These are phyloP conservation scores for Bactericera cockerelli DNA, from an alignment of 1,140 invertebrate genomes.

Conservation along the genomic window DNA sequence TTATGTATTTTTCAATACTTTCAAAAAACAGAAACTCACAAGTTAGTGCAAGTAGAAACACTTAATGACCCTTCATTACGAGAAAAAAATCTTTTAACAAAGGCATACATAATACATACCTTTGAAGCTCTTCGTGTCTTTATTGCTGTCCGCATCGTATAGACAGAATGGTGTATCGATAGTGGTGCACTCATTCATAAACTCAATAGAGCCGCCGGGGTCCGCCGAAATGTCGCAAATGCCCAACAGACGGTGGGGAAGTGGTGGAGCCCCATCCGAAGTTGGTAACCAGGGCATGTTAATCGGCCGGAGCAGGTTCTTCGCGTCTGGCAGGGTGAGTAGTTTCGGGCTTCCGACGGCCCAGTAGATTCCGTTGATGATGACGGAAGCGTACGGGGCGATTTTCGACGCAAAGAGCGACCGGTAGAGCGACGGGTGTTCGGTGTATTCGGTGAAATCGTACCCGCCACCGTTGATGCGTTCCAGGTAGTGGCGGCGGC, in stretches of 20 bases:
- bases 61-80: no score
- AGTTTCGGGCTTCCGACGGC: constrained; percentile 89
- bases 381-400: constrained; percentile 91
- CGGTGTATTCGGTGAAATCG: constrained; percentile 79
- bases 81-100: no score
- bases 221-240: constrained; percentile 99
- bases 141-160: constrained; percentile 96
- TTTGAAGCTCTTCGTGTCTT: constrained; percentile 76
- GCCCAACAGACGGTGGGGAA: constrained; percentile 77
- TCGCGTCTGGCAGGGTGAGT: constrained; percentile 94
- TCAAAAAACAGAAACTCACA: background rate
- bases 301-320: constrained; percentile 72
- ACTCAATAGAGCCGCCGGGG: constrained; percentile 97
- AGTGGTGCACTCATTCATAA: constrained; percentile 99
- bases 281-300: constrained; percentile 85
- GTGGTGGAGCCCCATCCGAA: constrained; percentile 52
- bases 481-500: constrained; percentile 81
- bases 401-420: constrained; percentile 82
- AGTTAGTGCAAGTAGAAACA: no score
- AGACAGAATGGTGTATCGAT: constrained; percentile 98
- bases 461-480: constrained; percentile 82
- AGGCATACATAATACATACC: no score
- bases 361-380: constrained; percentile 98
- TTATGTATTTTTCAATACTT: no score
- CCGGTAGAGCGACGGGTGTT: constrained; percentile 82